These are phyloP conservation scores for Cantharis rufa DNA, from an alignment of 2,888 invertebrate genomes.

Conservation along the genomic window DNA sequence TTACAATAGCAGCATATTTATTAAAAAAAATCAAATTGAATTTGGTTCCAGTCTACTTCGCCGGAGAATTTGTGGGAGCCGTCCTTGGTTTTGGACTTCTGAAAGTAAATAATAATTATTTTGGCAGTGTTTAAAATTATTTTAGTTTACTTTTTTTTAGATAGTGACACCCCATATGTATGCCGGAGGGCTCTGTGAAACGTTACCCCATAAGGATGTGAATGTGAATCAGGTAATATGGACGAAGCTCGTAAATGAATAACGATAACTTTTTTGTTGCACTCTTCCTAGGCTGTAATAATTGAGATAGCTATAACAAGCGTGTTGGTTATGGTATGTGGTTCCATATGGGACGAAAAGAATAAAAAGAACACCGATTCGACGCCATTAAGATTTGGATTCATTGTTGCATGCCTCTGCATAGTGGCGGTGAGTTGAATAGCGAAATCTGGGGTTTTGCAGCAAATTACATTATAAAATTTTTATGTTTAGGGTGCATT, in stretches of 20 bases:
- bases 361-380: slow-evolving; percentile 68
- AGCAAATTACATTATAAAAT: too few relatives aligned
- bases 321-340: slow-evolving; percentile 67
- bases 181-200: slow-evolving; percentile 7
- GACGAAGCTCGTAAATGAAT: neutral
- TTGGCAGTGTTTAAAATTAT: neutral
- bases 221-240: slow-evolving; percentile 3
- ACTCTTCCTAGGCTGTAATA: slow-evolving; percentile 59
- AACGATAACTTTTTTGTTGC: neutral
- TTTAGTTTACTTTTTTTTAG: neutral
- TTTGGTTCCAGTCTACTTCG: slow-evolving; percentile 63
- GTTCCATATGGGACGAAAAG: slow-evolving; percentile 74
- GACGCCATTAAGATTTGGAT: slow-evolving; percentile 68
- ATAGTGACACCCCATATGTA: slow-evolving; percentile 1
- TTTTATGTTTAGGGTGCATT: slow-evolving; percentile 64
- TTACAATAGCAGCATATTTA: slow-evolving; percentile 69
- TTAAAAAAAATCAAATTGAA: slow-evolving; percentile 60
- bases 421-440: slow-evolving; percentile 64
- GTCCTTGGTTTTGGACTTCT: slow-evolving; percentile 71
- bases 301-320: slow-evolving; percentile 70
- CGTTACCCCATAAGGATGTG: slow-evolving; percentile 1
- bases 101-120: slow-evolving; percentile 52
- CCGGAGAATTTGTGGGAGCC: slow-evolving; percentile 70
- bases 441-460: too few relatives aligned
- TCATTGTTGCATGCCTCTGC: slow-evolving; percentile 68